phyloP scores from a whole-genome alignment of 2,888 invertebrate species.

The Dryobota labecula region DNA sequence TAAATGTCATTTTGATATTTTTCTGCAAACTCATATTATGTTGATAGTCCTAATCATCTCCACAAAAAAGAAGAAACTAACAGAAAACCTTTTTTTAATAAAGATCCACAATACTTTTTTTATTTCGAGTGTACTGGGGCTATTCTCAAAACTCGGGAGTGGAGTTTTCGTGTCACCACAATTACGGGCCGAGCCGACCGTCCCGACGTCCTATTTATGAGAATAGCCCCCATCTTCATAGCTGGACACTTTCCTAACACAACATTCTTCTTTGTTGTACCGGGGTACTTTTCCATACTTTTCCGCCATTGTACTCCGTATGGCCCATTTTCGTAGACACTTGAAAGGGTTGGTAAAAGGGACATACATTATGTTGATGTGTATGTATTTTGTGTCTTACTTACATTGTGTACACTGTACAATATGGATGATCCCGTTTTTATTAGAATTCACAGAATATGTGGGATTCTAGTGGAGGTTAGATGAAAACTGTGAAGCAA shows the following conservation, averaged over 20 bases:
- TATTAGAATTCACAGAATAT: slow-evolving; percentile 38
- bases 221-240: slow-evolving; percentile 68
- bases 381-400: slow-evolving; percentile 50
- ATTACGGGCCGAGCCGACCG: slow-evolving; percentile 57
- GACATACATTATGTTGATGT: slow-evolving; percentile 63
- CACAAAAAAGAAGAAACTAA: slow-evolving; percentile 24
- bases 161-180: slow-evolving; percentile 62
- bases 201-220: slow-evolving; percentile 67
- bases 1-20: slow-evolving; percentile 17
- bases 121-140: slow-evolving; percentile 44
- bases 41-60: slow-evolving; percentile 20
- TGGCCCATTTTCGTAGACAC: slow-evolving; percentile 74
- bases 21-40: slow-evolving; percentile 21
- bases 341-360: slow-evolving; percentile 72
- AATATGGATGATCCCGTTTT: slow-evolving; percentile 46
- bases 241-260: slow-evolving; percentile 73
- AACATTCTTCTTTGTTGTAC: slow-evolving; percentile 73
- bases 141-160: slow-evolving; percentile 53
- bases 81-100: slow-evolving; percentile 34
- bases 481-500: slow-evolving; percentile 15
- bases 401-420: slow-evolving; percentile 31
- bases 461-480: slow-evolving; percentile 14
- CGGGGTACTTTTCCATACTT: slow-evolving; percentile 69
- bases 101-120: slow-evolving; percentile 45
- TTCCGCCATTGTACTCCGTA: slow-evolving; percentile 70